Conservation (phyloP, 2,797 vertebrate species). For the Galagoides demidoff region DNA sequence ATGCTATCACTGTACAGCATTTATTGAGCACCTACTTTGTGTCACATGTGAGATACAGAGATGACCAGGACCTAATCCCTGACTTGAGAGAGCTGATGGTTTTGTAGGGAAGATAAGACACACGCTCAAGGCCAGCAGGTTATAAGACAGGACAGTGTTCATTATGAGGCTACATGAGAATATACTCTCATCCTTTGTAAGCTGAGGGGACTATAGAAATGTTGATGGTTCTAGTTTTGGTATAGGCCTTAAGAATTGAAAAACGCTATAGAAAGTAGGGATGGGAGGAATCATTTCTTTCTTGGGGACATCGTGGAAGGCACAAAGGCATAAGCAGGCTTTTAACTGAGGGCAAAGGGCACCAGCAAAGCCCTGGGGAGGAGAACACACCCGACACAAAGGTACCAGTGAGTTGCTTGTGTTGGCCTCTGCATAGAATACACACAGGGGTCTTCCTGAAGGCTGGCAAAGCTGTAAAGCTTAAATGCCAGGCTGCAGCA, state of each 20-base stretch:
- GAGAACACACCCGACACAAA: neutral
- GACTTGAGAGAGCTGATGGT: neutral
- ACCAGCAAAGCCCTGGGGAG: neutral
- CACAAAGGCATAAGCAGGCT: neutral
- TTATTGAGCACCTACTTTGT: constrained; percentile 22
- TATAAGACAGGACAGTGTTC: neutral
- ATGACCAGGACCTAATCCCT: neutral
- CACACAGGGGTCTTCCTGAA: neutral
- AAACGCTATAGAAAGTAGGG: neutral
- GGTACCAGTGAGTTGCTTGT: neutral
- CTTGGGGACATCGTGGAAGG: neutral
- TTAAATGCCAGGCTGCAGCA: constrained; percentile 22
- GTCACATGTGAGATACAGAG: neutral
- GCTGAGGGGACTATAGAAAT: neutral
- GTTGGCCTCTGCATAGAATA: neutral
- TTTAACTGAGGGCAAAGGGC: neutral
- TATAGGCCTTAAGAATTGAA: constrained; percentile 16
- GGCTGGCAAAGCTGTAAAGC: neutral
- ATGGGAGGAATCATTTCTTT: constrained; percentile 31
- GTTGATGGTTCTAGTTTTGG: neutral
- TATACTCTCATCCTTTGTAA: constrained; percentile 1
- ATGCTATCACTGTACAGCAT: neutral
- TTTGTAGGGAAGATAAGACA: neutral
- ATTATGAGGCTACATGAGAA: neutral
- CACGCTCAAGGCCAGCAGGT: neutral